phyloP scores from a whole-genome alignment of 1,140 invertebrate genomes.

The Eufriesea mexicana region DNA sequence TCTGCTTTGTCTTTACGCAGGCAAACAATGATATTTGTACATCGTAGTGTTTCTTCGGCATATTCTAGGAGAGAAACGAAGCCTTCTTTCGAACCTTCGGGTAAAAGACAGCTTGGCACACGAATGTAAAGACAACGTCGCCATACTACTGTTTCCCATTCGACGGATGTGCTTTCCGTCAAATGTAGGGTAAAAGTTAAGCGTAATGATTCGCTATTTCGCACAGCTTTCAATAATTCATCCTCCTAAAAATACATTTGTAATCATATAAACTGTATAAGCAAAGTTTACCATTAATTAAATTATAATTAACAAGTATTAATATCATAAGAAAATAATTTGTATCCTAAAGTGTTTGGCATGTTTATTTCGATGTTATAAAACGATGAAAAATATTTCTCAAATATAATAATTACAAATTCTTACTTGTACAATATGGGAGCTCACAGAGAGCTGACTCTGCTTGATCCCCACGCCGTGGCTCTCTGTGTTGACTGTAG shows the following conservation, averaged over 20 bases:
- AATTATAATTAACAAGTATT: background rate
- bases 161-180: slow-evolving; percentile 88
- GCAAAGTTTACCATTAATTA: background rate
- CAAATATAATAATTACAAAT: background rate
- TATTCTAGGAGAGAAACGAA: slow-evolving; percentile 97
- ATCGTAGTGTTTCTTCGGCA: slow-evolving; percentile 95
- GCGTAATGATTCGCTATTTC: slow-evolving; percentile 85
- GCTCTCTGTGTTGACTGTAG: slow-evolving; percentile 88
- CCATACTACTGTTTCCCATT: slow-evolving; percentile 93
- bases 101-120: slow-evolving; percentile 91
- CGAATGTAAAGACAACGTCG: slow-evolving; percentile 92
- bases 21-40: slow-evolving; percentile 91
- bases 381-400: background rate
- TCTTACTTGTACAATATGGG: slow-evolving; percentile 81
- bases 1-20: slow-evolving; percentile 93
- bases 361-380: background rate
- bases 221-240: slow-evolving; percentile 84
- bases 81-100: slow-evolving; percentile 95
- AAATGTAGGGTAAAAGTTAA: slow-evolving; percentile 90
- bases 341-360: too few species aligned
- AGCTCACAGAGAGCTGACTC: slow-evolving; percentile 89
- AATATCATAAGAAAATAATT: too few species aligned
- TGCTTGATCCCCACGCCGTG: slow-evolving; percentile 90
- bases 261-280: background rate
- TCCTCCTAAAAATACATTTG: slow-evolving; percentile 77